Conservation (phyloP, 2,113 vertebrate species). For the Xenotilapia caudafasciata region DNA sequence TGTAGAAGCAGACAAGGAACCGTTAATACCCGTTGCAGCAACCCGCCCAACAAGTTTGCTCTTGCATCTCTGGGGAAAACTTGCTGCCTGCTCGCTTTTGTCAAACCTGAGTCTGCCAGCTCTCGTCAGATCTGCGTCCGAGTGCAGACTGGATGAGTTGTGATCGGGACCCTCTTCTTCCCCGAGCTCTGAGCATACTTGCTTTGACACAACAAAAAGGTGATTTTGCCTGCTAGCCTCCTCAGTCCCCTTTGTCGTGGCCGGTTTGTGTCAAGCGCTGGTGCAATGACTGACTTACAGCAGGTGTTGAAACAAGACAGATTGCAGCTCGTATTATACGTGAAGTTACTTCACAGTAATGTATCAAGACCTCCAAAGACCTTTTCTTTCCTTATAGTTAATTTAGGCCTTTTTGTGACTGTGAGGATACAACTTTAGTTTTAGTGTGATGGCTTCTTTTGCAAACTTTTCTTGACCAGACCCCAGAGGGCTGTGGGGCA, state of each 20-base stretch:
- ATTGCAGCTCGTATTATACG: not conserved
- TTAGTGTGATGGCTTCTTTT: not conserved
- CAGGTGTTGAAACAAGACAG: constrained; percentile 9
- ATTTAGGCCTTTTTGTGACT: not conserved
- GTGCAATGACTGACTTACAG: not conserved
- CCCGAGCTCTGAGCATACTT: not conserved
- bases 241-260: constrained; percentile 20
- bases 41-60: constrained; percentile 21
- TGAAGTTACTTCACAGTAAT: not conserved
- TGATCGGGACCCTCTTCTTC: constrained; percentile 41
- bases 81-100: not conserved
- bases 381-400: not conserved
- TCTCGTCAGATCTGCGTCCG: not conserved
- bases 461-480: not conserved
- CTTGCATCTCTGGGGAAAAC: not conserved
- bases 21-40: constrained; percentile 5
- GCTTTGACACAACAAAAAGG: constrained; percentile 48
- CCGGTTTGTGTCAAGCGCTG: constrained; percentile 27
- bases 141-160: constrained; percentile 28
- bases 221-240: constrained; percentile 40
- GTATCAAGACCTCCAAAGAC: not conserved
- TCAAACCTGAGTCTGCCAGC: not conserved
- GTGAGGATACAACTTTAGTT: not conserved
- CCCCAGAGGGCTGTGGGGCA: not conserved
- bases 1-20: not conserved